Base-by-base conservation (phyloP, 2,797 vertebrate genomes). In the Gymnodraco acuticeps region DNA sequence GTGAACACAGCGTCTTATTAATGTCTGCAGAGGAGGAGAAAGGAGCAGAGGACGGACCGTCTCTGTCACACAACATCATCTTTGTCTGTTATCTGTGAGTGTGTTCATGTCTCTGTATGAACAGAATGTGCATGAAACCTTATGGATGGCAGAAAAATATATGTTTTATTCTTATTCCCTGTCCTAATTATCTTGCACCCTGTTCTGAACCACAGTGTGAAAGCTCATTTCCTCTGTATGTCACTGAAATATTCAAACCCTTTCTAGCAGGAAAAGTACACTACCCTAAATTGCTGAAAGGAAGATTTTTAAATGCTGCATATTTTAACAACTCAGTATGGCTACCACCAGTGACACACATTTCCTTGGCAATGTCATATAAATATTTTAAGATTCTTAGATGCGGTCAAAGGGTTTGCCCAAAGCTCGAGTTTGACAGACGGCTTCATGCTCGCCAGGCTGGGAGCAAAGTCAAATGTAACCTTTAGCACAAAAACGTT, bases 61-160 rank as follows among this genome's bases (percentile, higher is more conserved):
- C 78, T 75, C 66, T 75, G 73, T 72, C 62, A 82, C 61, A 82
- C 72, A 87, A 64, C 12, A 54, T 50, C 59, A 76, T 58, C 66
- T 83, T 77, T 85, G 14, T 58, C 33, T 65, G 56, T 70, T 67
- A 66, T 70, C 51, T 71, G 61, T 15, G 47, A 63, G 33, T 33
- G 61, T 82, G 47, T 13, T 75, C 6, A 64, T 51, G 15, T 71
- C 38, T 71, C 19, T 11, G 14, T 33, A 63, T 53, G 12, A 19
- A 46, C 23, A 19, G 13, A 11, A 53, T 64, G 43, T 51, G 45
- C 15, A 50, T 31, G 42, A 47, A 46, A 19, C 48, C 17, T 5
- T 47, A 38, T 55, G 23, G 12, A 3, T 47, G 38, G 7, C 6
- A 47, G 16, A 33, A n/a, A 64, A 6, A 56, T 48, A 14, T 56